These are phyloP conservation scores for Laothoe populi DNA, from an alignment of 2,888 invertebrate species.

Conservation along the genomic window DNA sequence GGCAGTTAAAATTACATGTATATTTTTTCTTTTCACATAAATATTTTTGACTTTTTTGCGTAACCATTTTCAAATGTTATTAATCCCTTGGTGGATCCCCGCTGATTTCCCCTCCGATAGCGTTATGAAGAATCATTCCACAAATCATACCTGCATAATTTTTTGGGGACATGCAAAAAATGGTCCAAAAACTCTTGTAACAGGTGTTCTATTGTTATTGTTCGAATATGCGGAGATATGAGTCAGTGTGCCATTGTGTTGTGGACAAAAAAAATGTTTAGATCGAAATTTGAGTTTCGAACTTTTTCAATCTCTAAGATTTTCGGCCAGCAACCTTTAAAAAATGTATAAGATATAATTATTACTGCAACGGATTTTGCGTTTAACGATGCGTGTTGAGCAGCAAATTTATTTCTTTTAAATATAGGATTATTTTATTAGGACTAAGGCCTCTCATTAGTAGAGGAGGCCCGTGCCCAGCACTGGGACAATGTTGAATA, in stretches of 20 bases:
- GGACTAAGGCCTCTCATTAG: too few species aligned
- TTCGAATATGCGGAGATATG: conserved; percentile 60
- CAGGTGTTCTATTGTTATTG: conserved; percentile 67
- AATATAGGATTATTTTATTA: too few species aligned
- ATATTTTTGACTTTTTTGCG: too few species aligned
- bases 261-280: conserved; percentile 16
- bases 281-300: conserved; percentile 4
- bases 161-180: conserved; percentile 42
- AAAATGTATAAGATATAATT: conserved; percentile 9
- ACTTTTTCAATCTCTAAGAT: background rate
- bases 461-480: too few species aligned
- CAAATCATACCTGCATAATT: conserved; percentile 37
- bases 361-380: background rate
- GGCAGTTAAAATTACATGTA: too few species aligned
- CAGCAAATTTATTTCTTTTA: too few species aligned
- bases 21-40: too few species aligned
- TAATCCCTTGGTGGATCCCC: conserved; percentile 17
- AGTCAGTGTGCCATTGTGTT: conserved; percentile 48
- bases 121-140: conserved; percentile 14
- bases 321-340: background rate
- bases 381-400: too few species aligned
- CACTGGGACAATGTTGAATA: too few species aligned
- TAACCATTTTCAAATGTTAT: conserved; percentile 15
- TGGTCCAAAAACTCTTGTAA: conserved; percentile 46
- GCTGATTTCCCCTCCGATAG: conserved; percentile 19